phyloP scores from a whole-genome alignment of 2,888 invertebrate species.

The Halictus ligatus region DNA sequence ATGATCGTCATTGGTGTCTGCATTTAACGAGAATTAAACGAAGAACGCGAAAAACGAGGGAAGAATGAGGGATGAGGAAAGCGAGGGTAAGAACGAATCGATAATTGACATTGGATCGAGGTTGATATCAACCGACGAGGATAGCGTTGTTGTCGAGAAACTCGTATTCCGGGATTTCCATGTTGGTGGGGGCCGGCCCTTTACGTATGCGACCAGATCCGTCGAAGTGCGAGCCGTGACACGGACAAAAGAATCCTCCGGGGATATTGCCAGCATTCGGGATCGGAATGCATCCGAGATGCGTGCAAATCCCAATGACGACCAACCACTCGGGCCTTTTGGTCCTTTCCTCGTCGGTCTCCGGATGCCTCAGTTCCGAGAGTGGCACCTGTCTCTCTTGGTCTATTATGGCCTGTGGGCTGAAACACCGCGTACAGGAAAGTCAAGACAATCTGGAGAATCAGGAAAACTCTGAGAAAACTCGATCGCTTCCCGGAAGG shows the following conservation, averaged over 20 bases:
- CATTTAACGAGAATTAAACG: no score
- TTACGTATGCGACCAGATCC: conserved; percentile 90
- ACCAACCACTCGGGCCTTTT: conserved; percentile 91
- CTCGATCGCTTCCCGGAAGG: not conserved
- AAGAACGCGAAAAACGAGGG: no score
- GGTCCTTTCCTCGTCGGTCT: conserved; percentile 88
- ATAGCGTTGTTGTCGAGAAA: conserved; percentile 86
- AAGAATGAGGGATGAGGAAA: no score
- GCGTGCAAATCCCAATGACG: conserved; percentile 92
- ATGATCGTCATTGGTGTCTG: no score
- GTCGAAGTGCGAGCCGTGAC: conserved; percentile 94
- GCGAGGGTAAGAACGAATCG: not conserved
- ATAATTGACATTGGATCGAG: not conserved
- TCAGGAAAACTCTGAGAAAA: not conserved
- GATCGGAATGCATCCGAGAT: conserved; percentile 94
- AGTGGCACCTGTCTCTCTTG: conserved; percentile 87
- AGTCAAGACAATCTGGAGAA: no score
- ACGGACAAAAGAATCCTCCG: conserved; percentile 93
- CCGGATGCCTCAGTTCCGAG: conserved; percentile 88
- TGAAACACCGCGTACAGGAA: conserved; percentile 53
- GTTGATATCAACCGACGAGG: conserved; percentile 85
- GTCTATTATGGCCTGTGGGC: conserved; percentile 88
- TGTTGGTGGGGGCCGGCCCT: conserved; percentile 90
- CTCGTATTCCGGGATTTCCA: conserved; percentile 89
- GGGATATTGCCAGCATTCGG: conserved; percentile 88